These are phyloP conservation scores for Pygoscelis antarcticus DNA, from an alignment of 2,113 vertebrate genomes.

Conservation along the genomic window DNA sequence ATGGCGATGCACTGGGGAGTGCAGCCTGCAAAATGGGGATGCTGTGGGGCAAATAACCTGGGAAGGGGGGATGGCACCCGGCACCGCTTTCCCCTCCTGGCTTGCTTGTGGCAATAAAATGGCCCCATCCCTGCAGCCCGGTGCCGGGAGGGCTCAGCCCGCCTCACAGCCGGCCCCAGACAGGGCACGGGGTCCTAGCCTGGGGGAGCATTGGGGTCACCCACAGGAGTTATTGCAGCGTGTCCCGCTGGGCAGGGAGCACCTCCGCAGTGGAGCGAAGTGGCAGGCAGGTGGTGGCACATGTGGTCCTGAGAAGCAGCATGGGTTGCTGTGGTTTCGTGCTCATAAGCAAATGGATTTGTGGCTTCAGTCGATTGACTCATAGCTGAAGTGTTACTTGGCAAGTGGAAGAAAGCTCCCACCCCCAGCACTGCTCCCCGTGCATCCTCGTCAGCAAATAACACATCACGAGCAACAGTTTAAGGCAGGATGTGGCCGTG, in stretches of 20 bases:
- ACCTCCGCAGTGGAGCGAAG: not conserved
- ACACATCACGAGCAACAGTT: not conserved
- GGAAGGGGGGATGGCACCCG: not conserved
- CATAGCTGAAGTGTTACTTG: not conserved
- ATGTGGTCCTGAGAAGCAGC: not conserved
- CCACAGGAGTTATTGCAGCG: not conserved
- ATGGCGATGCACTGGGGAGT: fast-evolving
- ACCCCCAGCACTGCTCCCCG: not conserved
- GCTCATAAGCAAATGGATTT: not conserved
- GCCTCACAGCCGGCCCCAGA: fast-evolving
- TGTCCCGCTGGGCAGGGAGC: not conserved
- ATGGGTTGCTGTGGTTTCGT: not conserved
- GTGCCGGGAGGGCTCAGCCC: not conserved
- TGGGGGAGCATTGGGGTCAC: fast-evolving
- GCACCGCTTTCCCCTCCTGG: not conserved
- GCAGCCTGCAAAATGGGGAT: fast-evolving
- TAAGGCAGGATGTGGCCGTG: constrained; percentile 31
- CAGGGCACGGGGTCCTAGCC: not conserved
- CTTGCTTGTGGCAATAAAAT: not conserved
- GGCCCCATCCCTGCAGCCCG: not conserved
- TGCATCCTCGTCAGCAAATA: not conserved
- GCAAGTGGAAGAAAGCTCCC: not conserved
- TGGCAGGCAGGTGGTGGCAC: not conserved
- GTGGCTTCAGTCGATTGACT: not conserved
- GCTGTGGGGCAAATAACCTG: fast-evolving